These are phyloP conservation scores for Lithosia quadra DNA, from an alignment of 2,888 invertebrate species.

Conservation along the genomic window DNA sequence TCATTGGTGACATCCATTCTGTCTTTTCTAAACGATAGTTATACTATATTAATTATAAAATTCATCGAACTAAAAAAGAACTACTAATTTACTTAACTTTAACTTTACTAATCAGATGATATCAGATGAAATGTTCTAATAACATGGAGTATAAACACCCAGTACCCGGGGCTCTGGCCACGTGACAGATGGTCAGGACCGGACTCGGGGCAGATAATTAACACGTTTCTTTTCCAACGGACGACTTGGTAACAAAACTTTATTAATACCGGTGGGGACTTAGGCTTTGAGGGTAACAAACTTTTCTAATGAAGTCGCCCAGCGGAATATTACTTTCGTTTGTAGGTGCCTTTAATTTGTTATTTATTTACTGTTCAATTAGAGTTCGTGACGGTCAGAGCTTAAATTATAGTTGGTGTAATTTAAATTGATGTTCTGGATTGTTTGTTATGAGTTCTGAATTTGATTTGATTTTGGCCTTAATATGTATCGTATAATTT, in stretches of 20 bases:
- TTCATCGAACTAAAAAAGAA: not conserved
- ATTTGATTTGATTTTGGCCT: not conserved
- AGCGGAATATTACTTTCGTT: slow-evolving; percentile 79
- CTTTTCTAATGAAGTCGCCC: slow-evolving; percentile 85
- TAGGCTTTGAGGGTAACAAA: slow-evolving; percentile 83
- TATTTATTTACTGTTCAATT: slow-evolving; percentile 69
- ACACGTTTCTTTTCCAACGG: slow-evolving; percentile 82
- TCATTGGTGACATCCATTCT: not conserved
- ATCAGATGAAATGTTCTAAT: slow-evolving; percentile 49
- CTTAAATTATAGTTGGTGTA: slow-evolving; percentile 27
- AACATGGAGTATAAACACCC: slow-evolving; percentile 40
- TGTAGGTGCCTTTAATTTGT: slow-evolving; percentile 77
- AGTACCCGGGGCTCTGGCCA: slow-evolving; percentile 56
- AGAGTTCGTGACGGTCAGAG: slow-evolving; percentile 29
- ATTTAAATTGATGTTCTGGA: slow-evolving; percentile 35
- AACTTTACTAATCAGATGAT: slow-evolving; percentile 26
- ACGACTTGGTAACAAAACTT: slow-evolving; percentile 81
- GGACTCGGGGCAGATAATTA: slow-evolving; percentile 77
- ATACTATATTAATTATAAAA: not conserved
- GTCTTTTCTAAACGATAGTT: not conserved
- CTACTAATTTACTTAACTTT: too few relatives aligned
- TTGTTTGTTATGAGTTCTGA: slow-evolving; percentile 19
- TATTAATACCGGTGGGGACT: slow-evolving; percentile 84
- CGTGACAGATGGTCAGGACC: slow-evolving; percentile 77
- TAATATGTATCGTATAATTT: not conserved